Base-by-base conservation (phyloP, 1,140 invertebrate species). In the Papilio machaon region DNA sequence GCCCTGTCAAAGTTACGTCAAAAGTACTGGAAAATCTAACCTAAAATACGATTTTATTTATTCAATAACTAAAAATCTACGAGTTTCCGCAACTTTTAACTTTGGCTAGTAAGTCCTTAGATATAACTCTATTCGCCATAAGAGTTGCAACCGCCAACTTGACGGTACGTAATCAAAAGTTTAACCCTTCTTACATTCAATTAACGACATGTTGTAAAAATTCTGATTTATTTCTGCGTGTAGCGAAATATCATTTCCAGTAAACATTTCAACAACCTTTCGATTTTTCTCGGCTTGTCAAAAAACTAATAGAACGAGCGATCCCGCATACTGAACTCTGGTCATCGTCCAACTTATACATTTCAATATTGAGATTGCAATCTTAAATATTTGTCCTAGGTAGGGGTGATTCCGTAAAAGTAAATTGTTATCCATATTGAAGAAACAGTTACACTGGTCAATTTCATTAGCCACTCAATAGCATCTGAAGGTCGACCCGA, bases 401-500 rank as follows among this genome's bases (percentile, higher is more conserved):
- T 11, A 8, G 81, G 78, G 19, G 79, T 19, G n/a, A 60, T 5
- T 15, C 49, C 46, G 11, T 1, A 52, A 52, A 84, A 84, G 11
- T 82, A 38, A 73, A 76, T 79, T 4, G 10, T 23, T 17, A 70
- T 7, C 5, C 79, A 75, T 6, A 82, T 46, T 6, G 83, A 7
- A 35, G 84, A 79, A 10, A 85, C n/a, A 15, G 81, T 35, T 4
- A 87, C 52, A 10, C 81, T 78, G 13, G 85, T 79, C 9, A 85
- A 23, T 81, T 88, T 91, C 84, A 88, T 86, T 80, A 54, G 82
- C 30, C 17, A 78, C 77, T 78, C 87, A 19, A 82, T 82, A 23
- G 81, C 67, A 23, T 30, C 52, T 67, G 91, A 43, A 17, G 84
- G 81, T n/a, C n/a, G n/a, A n/a, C n/a, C n/a, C 80, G 82, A 4